These are phyloP conservation scores for Huso huso DNA, from an alignment of 2,797 vertebrate genomes.

Conservation along the genomic window DNA sequence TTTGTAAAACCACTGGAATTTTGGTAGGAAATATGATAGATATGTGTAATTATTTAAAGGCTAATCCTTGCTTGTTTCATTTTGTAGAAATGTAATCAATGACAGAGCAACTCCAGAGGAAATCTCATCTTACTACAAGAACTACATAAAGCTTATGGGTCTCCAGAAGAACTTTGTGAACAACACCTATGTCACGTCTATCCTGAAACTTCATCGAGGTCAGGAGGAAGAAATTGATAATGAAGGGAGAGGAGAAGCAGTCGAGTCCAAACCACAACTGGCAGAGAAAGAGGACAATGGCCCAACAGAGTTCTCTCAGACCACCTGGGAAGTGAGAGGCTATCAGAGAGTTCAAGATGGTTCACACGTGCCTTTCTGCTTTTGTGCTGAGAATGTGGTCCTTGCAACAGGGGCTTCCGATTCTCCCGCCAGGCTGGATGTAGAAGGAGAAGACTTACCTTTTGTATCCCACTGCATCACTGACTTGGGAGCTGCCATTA, in stretches of 20 bases:
- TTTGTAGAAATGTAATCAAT: conserved; percentile 69
- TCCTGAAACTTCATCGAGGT: conserved; percentile 78
- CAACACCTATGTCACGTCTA: conserved; percentile 85
- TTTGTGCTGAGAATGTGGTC: conserved; percentile 89
- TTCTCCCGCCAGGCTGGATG: conserved; percentile 72
- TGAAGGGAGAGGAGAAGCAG: conserved; percentile 42
- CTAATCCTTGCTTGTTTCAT: conserved; percentile 20
- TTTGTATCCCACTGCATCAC: conserved; percentile 87
- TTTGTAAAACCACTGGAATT: too few relatives aligned
- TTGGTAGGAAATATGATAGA: too few relatives aligned
- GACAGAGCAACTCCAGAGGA: conserved; percentile 90
- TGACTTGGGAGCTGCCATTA: conserved; percentile 77
- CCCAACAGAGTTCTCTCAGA: conserved; percentile 54
- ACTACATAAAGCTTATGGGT: conserved; percentile 92
- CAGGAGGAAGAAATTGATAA: conserved; percentile 55
- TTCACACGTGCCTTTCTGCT: conserved; percentile 79
- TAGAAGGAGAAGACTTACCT: conserved; percentile 89
- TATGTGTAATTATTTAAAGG: too few relatives aligned
- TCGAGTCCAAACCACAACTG: conserved; percentile 46
- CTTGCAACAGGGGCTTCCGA: conserved; percentile 91
- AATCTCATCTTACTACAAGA: conserved; percentile 90
- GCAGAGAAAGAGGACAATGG: conserved; percentile 45
- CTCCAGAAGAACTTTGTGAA: conserved; percentile 94
- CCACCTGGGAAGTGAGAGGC: conserved; percentile 90
- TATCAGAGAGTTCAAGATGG: conserved; percentile 78